phyloP scores from a whole-genome alignment of 2,113 vertebrate species.

The Sarotherodon lohbergeri region DNA sequence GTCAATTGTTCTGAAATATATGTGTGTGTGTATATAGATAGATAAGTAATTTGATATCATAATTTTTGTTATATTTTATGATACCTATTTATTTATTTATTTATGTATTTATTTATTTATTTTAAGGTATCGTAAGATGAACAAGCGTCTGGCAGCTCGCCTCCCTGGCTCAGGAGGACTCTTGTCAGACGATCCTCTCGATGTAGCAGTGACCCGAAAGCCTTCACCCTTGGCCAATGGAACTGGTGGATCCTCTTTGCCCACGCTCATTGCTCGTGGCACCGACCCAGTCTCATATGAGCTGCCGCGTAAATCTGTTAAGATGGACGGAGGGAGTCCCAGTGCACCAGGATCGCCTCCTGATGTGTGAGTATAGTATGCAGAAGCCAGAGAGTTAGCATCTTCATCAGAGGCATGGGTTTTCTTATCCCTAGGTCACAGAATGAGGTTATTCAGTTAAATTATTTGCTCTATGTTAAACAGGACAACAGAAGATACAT shows the following conservation, averaged over 20 bases:
- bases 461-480: background rate
- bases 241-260: conserved; percentile 75
- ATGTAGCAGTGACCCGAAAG: conserved; percentile 80
- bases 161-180: conserved; percentile 80
- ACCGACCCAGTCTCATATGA: conserved; percentile 84
- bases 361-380: conserved; percentile 77
- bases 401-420: background rate
- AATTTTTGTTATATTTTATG: background rate
- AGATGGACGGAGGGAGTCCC: conserved; percentile 84
- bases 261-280: conserved; percentile 88
- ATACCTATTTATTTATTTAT: background rate
- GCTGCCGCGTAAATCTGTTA: conserved; percentile 81
- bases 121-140: conserved; percentile 95
- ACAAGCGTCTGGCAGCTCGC: conserved; percentile 88
- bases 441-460: background rate
- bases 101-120: background rate
- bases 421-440: background rate
- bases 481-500: background rate
- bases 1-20: background rate
- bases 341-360: conserved; percentile 92
- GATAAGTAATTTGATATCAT: background rate
- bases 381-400: background rate
- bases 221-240: conserved; percentile 86
- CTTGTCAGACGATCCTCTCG: conserved; percentile 85
- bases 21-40: background rate